These are phyloP conservation scores for Scotopteryx bipunctaria DNA, from an alignment of 2,888 invertebrate species.

Conservation along the genomic window DNA sequence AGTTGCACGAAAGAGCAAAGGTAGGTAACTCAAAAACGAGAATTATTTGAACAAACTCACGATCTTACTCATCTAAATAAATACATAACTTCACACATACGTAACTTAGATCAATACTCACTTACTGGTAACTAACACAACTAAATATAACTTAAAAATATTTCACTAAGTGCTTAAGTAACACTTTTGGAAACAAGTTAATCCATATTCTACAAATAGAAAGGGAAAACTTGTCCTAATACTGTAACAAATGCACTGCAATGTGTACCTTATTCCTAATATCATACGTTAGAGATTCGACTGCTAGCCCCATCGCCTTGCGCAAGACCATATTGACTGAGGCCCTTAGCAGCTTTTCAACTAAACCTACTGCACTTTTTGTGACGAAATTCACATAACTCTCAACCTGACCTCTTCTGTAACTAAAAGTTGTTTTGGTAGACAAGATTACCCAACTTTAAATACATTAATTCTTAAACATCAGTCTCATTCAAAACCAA, in stretches of 20 bases:
- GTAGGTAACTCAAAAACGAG: background rate
- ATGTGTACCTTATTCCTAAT: constrained; percentile 19
- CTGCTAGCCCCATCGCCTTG: constrained; percentile 13
- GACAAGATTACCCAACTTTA: constrained; percentile 5
- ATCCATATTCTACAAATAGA: constrained; percentile 31
- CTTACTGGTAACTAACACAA: constrained; percentile 21
- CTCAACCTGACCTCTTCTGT: background rate
- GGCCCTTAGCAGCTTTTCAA: constrained; percentile 8
- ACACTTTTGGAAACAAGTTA: constrained; percentile 28
- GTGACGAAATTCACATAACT: constrained; percentile 6
- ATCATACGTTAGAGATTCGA: constrained; percentile 32
- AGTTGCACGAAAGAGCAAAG: constrained; percentile 11
- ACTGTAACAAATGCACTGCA: constrained; percentile 31
- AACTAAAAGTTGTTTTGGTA: constrained; percentile 3
- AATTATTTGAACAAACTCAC: constrained; percentile 14
- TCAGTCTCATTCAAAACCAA: constrained; percentile 22
- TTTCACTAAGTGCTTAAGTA: constrained; percentile 5
- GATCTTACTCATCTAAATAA: constrained; percentile 13
- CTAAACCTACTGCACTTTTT: constrained; percentile 7
- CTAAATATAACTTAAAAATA: background rate
- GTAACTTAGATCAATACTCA: constrained; percentile 19
- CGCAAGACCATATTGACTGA: constrained; percentile 17
- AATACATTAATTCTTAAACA: constrained; percentile 2
- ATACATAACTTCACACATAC: constrained; percentile 20
- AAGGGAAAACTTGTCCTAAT: constrained; percentile 33